phyloP scores from a whole-genome alignment of 2,113 vertebrate genomes.

The Sula dactylatra region DNA sequence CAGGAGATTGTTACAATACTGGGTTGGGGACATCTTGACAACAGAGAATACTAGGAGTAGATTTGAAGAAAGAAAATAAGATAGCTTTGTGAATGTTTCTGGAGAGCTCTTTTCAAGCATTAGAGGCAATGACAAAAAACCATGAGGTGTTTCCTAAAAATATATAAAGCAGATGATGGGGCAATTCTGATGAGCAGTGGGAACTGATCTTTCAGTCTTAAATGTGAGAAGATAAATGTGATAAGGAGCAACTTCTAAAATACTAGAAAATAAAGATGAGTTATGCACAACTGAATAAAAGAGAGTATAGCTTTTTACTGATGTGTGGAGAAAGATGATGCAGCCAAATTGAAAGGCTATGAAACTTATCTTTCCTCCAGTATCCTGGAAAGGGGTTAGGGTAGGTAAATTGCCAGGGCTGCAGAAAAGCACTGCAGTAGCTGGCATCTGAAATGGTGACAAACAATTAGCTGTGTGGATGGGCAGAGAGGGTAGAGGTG shows the following conservation, averaged over 20 bases:
- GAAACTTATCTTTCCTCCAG: background rate
- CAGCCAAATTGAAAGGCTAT: background rate
- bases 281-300: background rate
- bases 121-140: background rate
- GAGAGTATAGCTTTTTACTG: background rate
- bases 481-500: background rate
- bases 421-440: background rate
- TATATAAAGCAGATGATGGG: background rate
- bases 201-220: background rate
- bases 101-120: background rate
- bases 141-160: background rate
- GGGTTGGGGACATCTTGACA: background rate
- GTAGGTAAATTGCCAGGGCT: background rate
- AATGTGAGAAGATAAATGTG: background rate
- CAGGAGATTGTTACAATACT: background rate
- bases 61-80: background rate
- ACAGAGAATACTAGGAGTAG: background rate
- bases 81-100: background rate
- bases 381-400: background rate
- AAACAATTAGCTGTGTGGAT: background rate
- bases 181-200: background rate
- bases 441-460: background rate
- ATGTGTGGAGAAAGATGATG: background rate
- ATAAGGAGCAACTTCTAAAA: background rate
- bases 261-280: background rate